These are phyloP conservation scores for Lepidurus arcticus DNA, from an alignment of 1,140 invertebrate genomes.

Conservation along the genomic window DNA sequence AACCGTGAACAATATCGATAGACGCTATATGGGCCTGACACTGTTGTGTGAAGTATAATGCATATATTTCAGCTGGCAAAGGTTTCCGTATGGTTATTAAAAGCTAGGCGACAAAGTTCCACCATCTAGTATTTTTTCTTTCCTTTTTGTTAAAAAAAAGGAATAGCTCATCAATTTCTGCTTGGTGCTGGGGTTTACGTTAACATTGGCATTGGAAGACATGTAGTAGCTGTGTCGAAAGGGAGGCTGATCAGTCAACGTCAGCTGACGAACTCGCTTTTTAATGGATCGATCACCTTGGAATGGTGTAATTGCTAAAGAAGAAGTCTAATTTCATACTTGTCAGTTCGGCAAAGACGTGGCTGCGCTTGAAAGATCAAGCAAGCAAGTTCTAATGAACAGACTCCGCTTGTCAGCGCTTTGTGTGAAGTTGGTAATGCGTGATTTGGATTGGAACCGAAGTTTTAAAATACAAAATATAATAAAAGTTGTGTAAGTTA, in stretches of 20 bases:
- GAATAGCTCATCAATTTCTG: neutral
- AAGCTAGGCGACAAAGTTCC: too few relatives aligned
- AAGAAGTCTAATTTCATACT: neutral
- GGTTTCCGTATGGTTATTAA: too few relatives aligned
- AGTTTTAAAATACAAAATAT: neutral
- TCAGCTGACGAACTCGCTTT: neutral
- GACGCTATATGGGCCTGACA: too few relatives aligned
- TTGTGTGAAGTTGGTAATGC: neutral
- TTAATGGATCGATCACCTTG: neutral
- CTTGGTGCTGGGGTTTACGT: neutral
- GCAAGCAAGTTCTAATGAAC: constrained; percentile 3
- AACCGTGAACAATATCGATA: too few relatives aligned
- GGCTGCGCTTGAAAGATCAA: constrained; percentile 1
- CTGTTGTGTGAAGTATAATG: too few relatives aligned
- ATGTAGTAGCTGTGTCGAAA: neutral
- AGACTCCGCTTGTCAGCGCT: constrained; percentile 5
- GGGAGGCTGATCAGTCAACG: constrained; percentile 16
- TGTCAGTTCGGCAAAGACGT: neutral
- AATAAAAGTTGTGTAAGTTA: neutral
- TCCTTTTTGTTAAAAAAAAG: neutral
- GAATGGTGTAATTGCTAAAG: neutral
- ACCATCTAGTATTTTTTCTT: too few relatives aligned
- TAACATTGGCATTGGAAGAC: neutral
- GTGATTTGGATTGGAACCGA: neutral
- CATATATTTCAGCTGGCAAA: too few relatives aligned